Evolutionary conservation across 1,140 invertebrate species (phyloP).

Genomic region (Gyrodactylus salaris): DNA sequence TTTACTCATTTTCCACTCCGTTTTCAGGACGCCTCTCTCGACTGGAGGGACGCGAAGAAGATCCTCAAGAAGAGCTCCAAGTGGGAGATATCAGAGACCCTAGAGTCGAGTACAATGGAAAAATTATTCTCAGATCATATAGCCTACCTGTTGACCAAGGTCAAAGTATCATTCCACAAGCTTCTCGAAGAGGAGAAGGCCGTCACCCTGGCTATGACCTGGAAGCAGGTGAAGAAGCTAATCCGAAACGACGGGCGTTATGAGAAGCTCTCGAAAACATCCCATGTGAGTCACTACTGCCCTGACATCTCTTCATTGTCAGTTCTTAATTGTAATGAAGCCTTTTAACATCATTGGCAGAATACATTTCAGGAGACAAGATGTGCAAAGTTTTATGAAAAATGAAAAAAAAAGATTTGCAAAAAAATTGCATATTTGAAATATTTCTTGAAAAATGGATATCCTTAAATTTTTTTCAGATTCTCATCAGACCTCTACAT

Average conservation of each 20-base stretch:
- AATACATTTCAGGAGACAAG: too few species aligned
- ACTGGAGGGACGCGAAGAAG: background rate
- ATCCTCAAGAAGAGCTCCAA: background rate
- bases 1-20: too few species aligned
- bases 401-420: too few species aligned
- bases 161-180: background rate
- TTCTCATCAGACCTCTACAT: too few species aligned
- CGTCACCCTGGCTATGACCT: background rate
- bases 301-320: too few species aligned
- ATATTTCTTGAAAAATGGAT: too few species aligned
- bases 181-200: background rate
- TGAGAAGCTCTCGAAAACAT: background rate
- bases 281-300: background rate
- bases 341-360: too few species aligned
- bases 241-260: background rate
- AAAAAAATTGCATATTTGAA: too few species aligned
- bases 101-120: background rate
- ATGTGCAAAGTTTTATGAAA: too few species aligned
- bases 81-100: background rate
- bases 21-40: background rate
- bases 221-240: background rate
- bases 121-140: background rate
- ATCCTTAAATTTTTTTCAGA: too few species aligned
- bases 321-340: too few species aligned
- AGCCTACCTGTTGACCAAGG: background rate